These are phyloP conservation scores for Zaprionus tsacasi DNA, from an alignment of 1,140 invertebrate genomes.

Conservation along the genomic window DNA sequence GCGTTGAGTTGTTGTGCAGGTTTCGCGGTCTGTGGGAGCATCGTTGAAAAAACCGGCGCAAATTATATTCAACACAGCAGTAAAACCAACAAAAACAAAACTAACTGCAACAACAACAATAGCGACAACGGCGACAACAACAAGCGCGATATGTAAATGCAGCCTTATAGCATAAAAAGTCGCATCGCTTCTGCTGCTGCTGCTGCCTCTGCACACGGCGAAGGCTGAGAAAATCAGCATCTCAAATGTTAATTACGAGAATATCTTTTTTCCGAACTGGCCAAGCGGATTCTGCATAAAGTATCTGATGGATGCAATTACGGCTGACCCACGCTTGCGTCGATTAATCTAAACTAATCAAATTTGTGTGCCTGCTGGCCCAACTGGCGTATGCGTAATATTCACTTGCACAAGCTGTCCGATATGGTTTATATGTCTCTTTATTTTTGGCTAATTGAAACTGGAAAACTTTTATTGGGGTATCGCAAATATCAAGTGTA, in stretches of 20 bases:
- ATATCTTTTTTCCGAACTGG: constrained; percentile 43
- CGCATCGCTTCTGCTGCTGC: constrained; percentile 11
- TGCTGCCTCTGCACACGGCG: constrained; percentile 54
- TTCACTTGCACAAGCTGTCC: background rate
- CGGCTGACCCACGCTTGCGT: background rate
- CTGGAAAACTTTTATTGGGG: background rate
- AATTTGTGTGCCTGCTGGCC: constrained; percentile 17
- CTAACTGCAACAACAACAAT: constrained; percentile 17
- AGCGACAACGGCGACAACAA: constrained; percentile 11
- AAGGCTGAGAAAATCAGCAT: constrained; percentile 81
- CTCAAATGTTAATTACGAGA: constrained; percentile 81
- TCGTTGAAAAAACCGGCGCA: constrained; percentile 67
- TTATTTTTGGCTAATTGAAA: background rate
- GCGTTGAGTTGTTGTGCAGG: constrained; percentile 73
- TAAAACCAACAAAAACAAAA: constrained; percentile 13
- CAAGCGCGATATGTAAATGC: constrained; percentile 44
- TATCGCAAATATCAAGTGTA: background rate
- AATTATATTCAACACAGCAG: constrained; percentile 62
- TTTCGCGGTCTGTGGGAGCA: constrained; percentile 78
- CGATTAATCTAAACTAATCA: constrained; percentile 14
- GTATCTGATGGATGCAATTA: constrained; percentile 44
- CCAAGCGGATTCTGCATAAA: constrained; percentile 45
- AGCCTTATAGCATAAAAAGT: constrained; percentile 49
- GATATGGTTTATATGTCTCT: background rate
- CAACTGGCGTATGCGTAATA: constrained; percentile 32